Evolutionary conservation across 2,797 vertebrate species (phyloP).

Genomic region (Halcyon chelicuti): DNA sequence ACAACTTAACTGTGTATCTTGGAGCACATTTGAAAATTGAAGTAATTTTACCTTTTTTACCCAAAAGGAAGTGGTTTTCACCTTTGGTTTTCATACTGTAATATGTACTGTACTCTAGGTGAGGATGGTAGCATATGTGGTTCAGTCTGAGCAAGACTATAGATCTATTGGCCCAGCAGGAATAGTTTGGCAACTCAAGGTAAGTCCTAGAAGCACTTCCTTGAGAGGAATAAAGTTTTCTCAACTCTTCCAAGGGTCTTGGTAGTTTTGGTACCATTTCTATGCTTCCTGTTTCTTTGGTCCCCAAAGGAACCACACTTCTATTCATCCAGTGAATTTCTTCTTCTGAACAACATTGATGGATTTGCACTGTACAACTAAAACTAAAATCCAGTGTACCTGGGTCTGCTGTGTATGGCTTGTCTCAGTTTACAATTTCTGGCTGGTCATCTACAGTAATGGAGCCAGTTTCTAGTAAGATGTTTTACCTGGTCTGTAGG

Average conservation of each 20-base stretch:
- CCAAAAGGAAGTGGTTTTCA: background rate
- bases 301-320: background rate
- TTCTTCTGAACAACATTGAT: background rate
- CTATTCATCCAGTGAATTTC: background rate
- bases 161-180: background rate
- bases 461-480: background rate
- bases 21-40: background rate
- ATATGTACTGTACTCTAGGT: background rate
- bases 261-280: background rate
- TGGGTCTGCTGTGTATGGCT: background rate
- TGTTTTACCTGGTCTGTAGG: background rate
- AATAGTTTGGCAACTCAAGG: background rate
- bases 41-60: background rate
- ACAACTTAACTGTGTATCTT: background rate
- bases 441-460: background rate
- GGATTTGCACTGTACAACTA: background rate
- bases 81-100: background rate
- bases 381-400: background rate
- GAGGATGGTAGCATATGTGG: too few relatives aligned
- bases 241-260: background rate
- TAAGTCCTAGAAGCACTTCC: background rate
- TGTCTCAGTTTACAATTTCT: background rate
- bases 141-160: background rate
- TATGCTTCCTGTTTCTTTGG: background rate
- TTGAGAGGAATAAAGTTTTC: background rate